Evolutionary conservation across 2,888 invertebrate genomes (phyloP).

Genomic region (Sthenelais limicola): DNA sequence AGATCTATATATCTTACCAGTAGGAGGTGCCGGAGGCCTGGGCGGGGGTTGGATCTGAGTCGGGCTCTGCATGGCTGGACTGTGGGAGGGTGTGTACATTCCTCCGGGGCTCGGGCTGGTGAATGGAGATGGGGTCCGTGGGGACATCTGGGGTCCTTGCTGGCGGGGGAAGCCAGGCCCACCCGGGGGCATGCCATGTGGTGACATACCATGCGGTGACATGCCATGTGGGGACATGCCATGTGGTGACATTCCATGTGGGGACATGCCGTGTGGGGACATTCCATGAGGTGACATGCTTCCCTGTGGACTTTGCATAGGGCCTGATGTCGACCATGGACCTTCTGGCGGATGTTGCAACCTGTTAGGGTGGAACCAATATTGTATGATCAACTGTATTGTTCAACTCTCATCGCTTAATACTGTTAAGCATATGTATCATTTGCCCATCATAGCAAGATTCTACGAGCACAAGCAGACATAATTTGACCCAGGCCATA

Average conservation of each 20-base stretch:
- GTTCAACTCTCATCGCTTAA: too few relatives aligned
- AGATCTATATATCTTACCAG: too few relatives aligned
- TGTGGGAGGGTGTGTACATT: slow-evolving; percentile 39
- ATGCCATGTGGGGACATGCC: slow-evolving; percentile 25
- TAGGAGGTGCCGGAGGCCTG: slow-evolving; percentile 43
- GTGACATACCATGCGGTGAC: slow-evolving; percentile 22
- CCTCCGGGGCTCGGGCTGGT: slow-evolving; percentile 41
- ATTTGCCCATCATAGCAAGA: too few relatives aligned
- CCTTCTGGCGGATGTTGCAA: slow-evolving; percentile 33
- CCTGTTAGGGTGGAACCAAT: too few relatives aligned
- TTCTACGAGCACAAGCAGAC: too few relatives aligned
- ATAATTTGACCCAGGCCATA: too few relatives aligned
- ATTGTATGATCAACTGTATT: too few relatives aligned
- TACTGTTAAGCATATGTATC: too few relatives aligned
- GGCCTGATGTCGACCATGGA: slow-evolving; percentile 22
- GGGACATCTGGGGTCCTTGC: slow-evolving; percentile 43
- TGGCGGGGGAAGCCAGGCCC: slow-evolving; percentile 37
- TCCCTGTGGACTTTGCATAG: slow-evolving; percentile 23
- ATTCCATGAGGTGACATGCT: slow-evolving; percentile 27
- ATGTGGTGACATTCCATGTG: slow-evolving; percentile 10
- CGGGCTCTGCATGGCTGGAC: slow-evolving; percentile 43
- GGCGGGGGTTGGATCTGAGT: slow-evolving; percentile 37
- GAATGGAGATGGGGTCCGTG: slow-evolving; percentile 51
- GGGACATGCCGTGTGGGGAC: slow-evolving; percentile 17
- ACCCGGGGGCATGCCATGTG: slow-evolving; percentile 35